Evolutionary conservation across 2,797 vertebrate genomes (phyloP).

Genomic region (Micropoecilia bifurca): DNA sequence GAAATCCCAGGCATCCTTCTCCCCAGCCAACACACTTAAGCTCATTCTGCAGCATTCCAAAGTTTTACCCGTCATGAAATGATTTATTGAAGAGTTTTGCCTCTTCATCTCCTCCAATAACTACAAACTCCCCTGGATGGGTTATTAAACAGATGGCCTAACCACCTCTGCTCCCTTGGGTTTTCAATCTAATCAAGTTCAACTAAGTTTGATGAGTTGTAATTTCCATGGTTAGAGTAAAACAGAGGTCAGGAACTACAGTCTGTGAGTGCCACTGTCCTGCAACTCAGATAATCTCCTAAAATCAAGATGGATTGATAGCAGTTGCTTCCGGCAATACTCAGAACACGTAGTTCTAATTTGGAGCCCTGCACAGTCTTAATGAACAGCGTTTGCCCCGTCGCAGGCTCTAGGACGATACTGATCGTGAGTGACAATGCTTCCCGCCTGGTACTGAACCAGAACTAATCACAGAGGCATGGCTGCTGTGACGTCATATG

Average conservation of each 20-base stretch:
- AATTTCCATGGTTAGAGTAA: background rate
- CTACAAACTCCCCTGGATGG: background rate
- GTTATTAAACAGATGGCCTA: background rate
- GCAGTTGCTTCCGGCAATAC: background rate
- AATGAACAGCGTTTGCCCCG: slow-evolving; percentile 55
- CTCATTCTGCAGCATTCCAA: background rate
- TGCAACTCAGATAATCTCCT: background rate
- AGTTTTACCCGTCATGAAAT: background rate
- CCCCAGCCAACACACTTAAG: background rate
- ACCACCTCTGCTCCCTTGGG: background rate
- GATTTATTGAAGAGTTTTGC: background rate
- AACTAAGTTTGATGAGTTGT: background rate
- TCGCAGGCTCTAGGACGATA: slow-evolving; percentile 36
- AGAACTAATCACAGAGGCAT: slow-evolving; percentile 69
- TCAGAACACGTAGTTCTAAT: slow-evolving; percentile 30
- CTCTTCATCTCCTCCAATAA: background rate
- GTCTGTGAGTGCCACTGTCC: background rate
- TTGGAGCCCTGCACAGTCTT: slow-evolving; percentile 31
- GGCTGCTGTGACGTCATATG: slow-evolving; percentile 41
- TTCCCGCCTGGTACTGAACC: slow-evolving; percentile 50
- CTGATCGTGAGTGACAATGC: slow-evolving; percentile 65
- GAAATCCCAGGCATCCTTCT: background rate
- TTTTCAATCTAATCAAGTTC: background rate
- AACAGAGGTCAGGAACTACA: background rate
- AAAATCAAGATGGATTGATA: slow-evolving; percentile 31